Percentiles rank a stretch among this genome's conserved stretches.
These are phyloP conservation scores for Xiphophorus hellerii DNA, from an alignment of 2,113 vertebrate genomes.

Conservation along the genomic window DNA sequence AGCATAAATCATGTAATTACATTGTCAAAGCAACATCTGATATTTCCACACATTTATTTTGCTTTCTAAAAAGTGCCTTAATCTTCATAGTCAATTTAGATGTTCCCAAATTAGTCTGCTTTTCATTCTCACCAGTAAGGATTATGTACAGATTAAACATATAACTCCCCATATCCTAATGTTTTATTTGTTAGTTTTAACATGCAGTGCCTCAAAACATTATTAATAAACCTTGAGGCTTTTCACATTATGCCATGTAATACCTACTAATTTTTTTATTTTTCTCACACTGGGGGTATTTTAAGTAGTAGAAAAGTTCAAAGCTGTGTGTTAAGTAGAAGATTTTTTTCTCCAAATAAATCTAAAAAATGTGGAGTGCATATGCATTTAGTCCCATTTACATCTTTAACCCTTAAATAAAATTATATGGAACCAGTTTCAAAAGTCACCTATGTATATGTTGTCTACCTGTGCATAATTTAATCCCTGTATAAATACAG, in stretches of 20 bases:
- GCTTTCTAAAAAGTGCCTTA: conserved; percentile 36
- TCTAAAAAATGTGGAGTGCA: no score
- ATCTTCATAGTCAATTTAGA: conserved; percentile 41
- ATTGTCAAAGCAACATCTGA: conserved; percentile 67
- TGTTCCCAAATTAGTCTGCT: conserved; percentile 56
- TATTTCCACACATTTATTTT: conserved; percentile 50
- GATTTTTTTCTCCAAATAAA: not conserved
- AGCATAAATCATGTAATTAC: conserved; percentile 78
- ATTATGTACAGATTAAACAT: not conserved
- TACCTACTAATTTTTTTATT: not conserved
- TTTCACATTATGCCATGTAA: not conserved
- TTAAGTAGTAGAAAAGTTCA: not conserved
- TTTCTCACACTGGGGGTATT: not conserved
- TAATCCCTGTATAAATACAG: no score
- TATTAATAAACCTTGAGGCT: not conserved
- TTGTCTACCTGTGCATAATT: no score
- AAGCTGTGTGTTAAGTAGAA: not conserved
- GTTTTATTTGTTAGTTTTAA: not conserved
- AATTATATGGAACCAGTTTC: not conserved
- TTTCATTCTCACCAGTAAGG: conserved; percentile 9
- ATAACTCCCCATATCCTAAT: not conserved
- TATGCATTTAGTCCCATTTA: no score
- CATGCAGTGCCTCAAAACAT: not conserved
- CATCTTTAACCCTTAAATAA: no score
- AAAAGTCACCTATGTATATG: no score